Conservation (phyloP, 2,797 vertebrate genomes). For the Diplodus puntazzo region DNA sequence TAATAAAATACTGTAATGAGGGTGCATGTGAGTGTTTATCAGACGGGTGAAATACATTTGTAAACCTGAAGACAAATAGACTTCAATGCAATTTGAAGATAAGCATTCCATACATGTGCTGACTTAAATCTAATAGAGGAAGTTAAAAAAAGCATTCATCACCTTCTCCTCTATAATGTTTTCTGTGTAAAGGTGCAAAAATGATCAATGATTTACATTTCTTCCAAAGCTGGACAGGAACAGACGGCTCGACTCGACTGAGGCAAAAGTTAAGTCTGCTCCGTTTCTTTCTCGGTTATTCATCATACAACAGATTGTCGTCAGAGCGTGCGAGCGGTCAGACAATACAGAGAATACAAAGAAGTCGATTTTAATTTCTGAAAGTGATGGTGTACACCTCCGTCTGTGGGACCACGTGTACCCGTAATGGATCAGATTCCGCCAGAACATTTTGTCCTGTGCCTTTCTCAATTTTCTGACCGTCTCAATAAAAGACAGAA, state of each 20-base stretch:
- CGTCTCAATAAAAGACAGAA: slow-evolving; percentile 38
- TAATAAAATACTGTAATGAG: too few relatives aligned
- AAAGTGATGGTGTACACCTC: slow-evolving; percentile 66
- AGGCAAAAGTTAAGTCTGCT: slow-evolving; percentile 11
- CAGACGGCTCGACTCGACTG: background rate
- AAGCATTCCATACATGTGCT: too few relatives aligned
- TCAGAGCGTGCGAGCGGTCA: slow-evolving; percentile 50
- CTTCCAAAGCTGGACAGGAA: background rate
- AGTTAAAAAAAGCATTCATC: too few relatives aligned
- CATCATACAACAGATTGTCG: slow-evolving; percentile 42
- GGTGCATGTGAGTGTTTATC: too few relatives aligned
- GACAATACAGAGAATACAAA: slow-evolving; percentile 64
- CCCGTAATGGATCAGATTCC: slow-evolving; percentile 63
- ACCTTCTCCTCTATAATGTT: background rate
- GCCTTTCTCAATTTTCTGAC: slow-evolving; percentile 51
- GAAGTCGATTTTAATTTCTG: slow-evolving; percentile 72
- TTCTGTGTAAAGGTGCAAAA: background rate
- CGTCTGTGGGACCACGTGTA: slow-evolving; percentile 43
- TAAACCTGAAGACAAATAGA: too few relatives aligned
- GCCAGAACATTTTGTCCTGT: slow-evolving; percentile 67
- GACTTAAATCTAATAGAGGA: too few relatives aligned
- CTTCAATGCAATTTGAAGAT: too few relatives aligned
- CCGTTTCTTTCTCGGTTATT: slow-evolving; percentile 48
- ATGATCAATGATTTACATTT: background rate
- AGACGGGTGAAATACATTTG: too few relatives aligned